Evolutionary conservation across 2,797 vertebrate species (phyloP), one percentile per base, ranked within the genome.

Genomic region (Emydoidea blandingii): DNA sequence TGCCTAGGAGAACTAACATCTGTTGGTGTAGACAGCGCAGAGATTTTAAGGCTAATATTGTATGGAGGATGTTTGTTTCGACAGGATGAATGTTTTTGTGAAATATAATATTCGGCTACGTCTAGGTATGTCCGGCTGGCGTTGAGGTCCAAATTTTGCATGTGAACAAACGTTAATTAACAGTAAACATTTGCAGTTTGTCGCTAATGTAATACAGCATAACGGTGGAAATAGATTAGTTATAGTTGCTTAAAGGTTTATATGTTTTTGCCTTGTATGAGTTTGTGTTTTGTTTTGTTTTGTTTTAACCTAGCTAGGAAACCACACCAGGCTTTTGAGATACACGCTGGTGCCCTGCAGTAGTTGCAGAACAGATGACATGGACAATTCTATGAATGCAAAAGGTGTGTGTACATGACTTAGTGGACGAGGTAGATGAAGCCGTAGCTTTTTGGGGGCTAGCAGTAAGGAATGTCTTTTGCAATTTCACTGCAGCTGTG

Each of bases 71-170:
- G 95, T 97, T 97, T 97, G 96, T 95, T 97, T 95, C 95, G 96
- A 96, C 97, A 96, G 95, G 96, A 96, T 97, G 96, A 97, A 96
- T 96, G 96, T 90, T 95, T 97, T 94, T 94, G 95, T 94, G 95
- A 96, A 98, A 98, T 96, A 97, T 96, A 97, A 97, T 95, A 97
- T 96, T 95, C 96, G 96, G 94, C 94, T 96, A 88, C 94, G 96
- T 97, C 96, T 97, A 97, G 97, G 96, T 96, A 98, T 97, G 97
- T 98, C 97, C 97, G 95, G 84, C 97, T 97, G 97, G 97, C 97
- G 94, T 85, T 16, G 4, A 86, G 85, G 83, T n/a, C 95, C 2
- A 94, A 88, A 79, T 96, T 96, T 95, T 95, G 96, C 96, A 87
- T 0, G 93, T 19, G 89, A 96, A 97, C 94, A 97, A 97, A 97